These are phyloP conservation scores for Myotis daubentonii DNA, from an alignment of 2,797 vertebrate species.

Conservation along the genomic window DNA sequence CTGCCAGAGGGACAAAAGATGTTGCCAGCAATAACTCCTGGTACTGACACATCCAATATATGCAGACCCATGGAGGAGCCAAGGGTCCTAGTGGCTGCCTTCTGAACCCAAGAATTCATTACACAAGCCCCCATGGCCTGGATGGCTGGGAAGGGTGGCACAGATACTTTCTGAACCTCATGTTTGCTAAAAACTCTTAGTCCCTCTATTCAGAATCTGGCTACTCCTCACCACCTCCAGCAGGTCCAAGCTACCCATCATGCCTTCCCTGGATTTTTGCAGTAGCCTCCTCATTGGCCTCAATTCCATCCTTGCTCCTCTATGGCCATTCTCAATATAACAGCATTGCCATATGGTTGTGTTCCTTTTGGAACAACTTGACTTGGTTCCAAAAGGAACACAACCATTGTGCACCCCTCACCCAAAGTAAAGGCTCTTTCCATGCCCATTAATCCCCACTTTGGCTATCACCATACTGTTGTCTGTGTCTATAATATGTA, in stretches of 20 bases:
- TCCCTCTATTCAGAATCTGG: background rate
- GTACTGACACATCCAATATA: background rate
- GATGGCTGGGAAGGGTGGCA: background rate
- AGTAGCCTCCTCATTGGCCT: background rate
- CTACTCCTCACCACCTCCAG: background rate
- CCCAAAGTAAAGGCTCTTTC: background rate
- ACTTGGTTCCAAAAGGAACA: background rate
- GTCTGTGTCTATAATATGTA: background rate
- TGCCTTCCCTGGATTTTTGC: background rate
- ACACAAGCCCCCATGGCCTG: background rate
- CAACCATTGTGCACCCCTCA: background rate
- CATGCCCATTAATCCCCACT: background rate
- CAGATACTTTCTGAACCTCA: background rate
- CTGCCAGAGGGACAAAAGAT: slow-evolving; percentile 23
- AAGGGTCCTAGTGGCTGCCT: background rate
- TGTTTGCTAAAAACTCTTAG: background rate
- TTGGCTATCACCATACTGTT: background rate
- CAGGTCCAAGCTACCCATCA: background rate
- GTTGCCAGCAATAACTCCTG: slow-evolving; percentile 54
- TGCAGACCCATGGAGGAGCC: background rate
- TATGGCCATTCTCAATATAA: background rate
- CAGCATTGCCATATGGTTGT: background rate
- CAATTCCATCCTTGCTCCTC: background rate
- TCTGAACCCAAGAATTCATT: background rate
- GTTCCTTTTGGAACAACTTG: background rate